Evolutionary conservation across 2,797 vertebrate genomes (phyloP).

Genomic region (Steatocranus sp.): DNA sequence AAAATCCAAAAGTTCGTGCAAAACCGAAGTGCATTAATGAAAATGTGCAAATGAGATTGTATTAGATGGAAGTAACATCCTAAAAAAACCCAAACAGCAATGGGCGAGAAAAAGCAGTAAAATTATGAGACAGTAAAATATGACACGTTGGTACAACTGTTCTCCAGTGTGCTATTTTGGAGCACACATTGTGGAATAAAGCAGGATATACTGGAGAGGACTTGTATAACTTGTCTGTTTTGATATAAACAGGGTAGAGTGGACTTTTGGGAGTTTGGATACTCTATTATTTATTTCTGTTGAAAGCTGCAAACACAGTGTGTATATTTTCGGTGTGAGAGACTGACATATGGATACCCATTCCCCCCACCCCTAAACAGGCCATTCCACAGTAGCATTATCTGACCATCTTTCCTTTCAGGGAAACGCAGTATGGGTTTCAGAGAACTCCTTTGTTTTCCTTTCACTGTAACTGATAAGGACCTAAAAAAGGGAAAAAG

Average conservation of each 20-base stretch:
- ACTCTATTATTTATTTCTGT: background rate
- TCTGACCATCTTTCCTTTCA: constrained; percentile 45
- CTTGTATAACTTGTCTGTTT: background rate
- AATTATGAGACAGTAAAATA: background rate
- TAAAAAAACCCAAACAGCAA: accelerated
- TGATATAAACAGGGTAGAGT: background rate
- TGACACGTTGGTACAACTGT: background rate
- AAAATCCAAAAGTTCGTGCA: background rate
- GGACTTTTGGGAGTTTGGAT: background rate
- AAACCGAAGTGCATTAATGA: background rate
- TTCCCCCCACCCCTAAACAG: background rate
- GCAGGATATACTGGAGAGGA: background rate
- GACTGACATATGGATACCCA: background rate
- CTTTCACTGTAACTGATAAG: constrained; percentile 61
- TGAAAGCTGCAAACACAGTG: background rate
- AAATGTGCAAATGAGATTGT: background rate
- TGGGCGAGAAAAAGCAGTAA: background rate
- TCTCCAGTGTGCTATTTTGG: background rate
- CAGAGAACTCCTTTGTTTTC: constrained; percentile 62
- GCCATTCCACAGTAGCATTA: constrained; percentile 5
- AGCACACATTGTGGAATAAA: background rate
- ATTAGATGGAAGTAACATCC: background rate
- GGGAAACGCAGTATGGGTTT: constrained; percentile 41
- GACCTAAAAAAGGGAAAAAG: constrained; percentile 54
- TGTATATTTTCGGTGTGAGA: background rate